Evolutionary conservation across 2,888 invertebrate species (phyloP).

Genomic region (Lycophotia porphyrea): DNA sequence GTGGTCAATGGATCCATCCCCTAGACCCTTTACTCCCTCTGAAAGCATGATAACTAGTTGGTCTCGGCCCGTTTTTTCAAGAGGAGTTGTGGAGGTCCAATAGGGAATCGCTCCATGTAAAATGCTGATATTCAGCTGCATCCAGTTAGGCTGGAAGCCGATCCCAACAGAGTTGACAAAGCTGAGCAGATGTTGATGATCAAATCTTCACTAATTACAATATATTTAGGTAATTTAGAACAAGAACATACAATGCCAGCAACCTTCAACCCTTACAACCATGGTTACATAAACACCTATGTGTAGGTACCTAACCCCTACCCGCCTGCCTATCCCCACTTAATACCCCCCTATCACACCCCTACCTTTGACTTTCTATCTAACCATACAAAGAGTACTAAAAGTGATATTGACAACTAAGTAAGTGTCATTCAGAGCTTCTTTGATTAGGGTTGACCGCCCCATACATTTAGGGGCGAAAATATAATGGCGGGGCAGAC

Average conservation of each 20-base stretch:
- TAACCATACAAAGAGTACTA: slow-evolving; percentile 53
- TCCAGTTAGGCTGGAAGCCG: background rate
- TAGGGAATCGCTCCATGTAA: background rate
- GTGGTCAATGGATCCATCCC: background rate
- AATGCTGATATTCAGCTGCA: background rate
- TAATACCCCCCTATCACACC: background rate
- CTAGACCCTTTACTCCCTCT: background rate
- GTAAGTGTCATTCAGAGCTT: slow-evolving; percentile 52
- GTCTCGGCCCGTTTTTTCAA: background rate
- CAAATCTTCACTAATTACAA: background rate
- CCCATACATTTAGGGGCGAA: slow-evolving; percentile 1
- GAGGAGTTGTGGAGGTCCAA: background rate
- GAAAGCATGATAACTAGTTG: background rate
- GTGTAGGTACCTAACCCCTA: background rate
- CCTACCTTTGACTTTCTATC: slow-evolving; percentile 42
- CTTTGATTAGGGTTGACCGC: slow-evolving; percentile 52
- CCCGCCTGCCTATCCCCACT: slow-evolving; percentile 7
- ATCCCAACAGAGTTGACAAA: background rate
- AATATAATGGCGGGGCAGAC: slow-evolving; percentile 5
- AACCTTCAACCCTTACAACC: slow-evolving; percentile 4
- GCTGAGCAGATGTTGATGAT: background rate
- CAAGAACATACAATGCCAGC: background rate
- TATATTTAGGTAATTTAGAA: too few relatives aligned
- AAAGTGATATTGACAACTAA: slow-evolving; percentile 57
- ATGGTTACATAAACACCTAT: slow-evolving; percentile 1